phyloP scores from a whole-genome alignment of 2,888 invertebrate genomes.

The Chromoteleia sp. region DNA sequence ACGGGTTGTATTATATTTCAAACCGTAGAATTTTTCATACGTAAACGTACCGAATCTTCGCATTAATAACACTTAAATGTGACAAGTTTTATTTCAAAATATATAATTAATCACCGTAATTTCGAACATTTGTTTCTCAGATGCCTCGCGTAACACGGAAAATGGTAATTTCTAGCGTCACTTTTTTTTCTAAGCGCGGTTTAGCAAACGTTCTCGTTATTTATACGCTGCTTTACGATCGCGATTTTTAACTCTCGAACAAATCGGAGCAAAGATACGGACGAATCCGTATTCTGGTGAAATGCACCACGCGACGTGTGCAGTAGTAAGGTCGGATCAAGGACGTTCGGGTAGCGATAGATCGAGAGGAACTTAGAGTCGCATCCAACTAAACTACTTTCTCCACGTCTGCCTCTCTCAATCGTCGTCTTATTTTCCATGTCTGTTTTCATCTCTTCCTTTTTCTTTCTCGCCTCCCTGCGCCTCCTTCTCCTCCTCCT shows the following conservation, averaged over 20 bases:
- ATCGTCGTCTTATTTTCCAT: conserved; percentile 65
- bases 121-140: too few relatives aligned
- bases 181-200: too few relatives aligned
- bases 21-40: too few relatives aligned
- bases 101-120: too few relatives aligned
- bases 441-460: conserved; percentile 60
- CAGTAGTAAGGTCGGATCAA: conserved; percentile 67
- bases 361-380: conserved; percentile 69
- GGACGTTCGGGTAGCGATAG: conserved; percentile 67
- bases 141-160: too few relatives aligned
- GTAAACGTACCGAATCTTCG: too few relatives aligned
- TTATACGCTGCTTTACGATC: too few relatives aligned
- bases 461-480: conserved; percentile 49
- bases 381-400: conserved; percentile 69
- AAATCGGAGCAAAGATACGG: not conserved
- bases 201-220: too few relatives aligned
- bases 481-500: conserved; percentile 11
- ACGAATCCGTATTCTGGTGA: conserved; percentile 4
- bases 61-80: too few relatives aligned
- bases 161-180: too few relatives aligned
- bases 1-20: too few relatives aligned
- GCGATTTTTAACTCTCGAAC: not conserved
- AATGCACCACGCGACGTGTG: conserved; percentile 38
- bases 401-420: conserved; percentile 61
- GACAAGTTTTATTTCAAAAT: too few relatives aligned